Evolutionary conservation across 2,888 invertebrate genomes (phyloP).

Genomic region (Ecliptopera silaceata): DNA sequence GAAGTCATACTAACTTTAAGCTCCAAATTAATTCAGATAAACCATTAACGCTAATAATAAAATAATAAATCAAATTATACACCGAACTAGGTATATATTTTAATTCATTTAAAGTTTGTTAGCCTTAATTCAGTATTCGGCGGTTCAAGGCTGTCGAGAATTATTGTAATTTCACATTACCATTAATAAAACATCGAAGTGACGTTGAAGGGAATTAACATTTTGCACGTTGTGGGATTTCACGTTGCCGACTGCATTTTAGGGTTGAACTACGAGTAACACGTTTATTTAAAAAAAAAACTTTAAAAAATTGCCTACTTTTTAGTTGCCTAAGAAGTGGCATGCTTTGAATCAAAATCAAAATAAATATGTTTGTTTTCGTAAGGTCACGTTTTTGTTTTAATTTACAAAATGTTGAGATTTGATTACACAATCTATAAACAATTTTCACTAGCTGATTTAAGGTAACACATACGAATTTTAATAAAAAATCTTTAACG

Average conservation of each 20-base stretch:
- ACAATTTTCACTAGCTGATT: no score
- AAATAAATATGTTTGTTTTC: no score
- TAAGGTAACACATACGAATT: no score
- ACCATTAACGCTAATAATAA: not conserved
- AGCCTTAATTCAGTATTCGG: slow-evolving; percentile 11
- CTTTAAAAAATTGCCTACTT: not conserved
- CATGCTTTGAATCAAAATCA: no score
- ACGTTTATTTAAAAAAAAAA: not conserved
- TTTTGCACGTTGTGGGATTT: slow-evolving; percentile 20
- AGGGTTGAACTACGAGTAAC: slow-evolving; percentile 21
- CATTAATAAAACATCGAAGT: slow-evolving; percentile 29
- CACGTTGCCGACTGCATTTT: slow-evolving; percentile 9
- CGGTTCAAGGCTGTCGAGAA: slow-evolving; percentile 30
- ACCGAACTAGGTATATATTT: not conserved
- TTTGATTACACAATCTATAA: no score
- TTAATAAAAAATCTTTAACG: no score
- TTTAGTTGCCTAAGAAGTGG: no score
- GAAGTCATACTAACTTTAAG: not conserved
- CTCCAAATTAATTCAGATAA: not conserved
- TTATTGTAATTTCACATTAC: slow-evolving; percentile 30
- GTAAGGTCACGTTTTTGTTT: no score
- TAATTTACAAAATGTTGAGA: no score
- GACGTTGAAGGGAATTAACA: slow-evolving; percentile 24
- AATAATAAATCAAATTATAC: not conserved
- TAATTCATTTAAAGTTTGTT: slow-evolving; percentile 9